Evolutionary conservation across 2,888 invertebrate species (phyloP).

Genomic region (Thymelicus sylvestris): DNA sequence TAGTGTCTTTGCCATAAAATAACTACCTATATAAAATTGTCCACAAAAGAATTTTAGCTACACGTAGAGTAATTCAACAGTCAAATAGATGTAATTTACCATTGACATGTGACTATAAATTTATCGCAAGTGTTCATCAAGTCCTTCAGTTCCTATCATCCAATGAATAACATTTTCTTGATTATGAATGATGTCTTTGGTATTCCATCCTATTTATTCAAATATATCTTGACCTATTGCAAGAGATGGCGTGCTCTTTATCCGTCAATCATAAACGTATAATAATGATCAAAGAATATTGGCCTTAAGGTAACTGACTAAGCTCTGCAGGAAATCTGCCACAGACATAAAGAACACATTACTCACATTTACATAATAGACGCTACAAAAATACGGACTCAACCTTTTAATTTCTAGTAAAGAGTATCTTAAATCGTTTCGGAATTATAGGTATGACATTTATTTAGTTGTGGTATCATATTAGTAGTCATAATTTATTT

Average conservation of each 20-base stretch:
- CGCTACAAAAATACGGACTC: too few relatives aligned
- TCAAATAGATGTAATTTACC: too few relatives aligned
- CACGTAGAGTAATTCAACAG: neutral
- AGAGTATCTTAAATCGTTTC: too few relatives aligned
- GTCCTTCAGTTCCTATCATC: slow-evolving; percentile 8
- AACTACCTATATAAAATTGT: too few relatives aligned
- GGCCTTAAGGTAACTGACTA: slow-evolving; percentile 25
- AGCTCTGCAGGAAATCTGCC: neutral
- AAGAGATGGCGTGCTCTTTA: slow-evolving; percentile 10
- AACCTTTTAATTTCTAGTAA: too few relatives aligned
- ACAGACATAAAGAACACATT: neutral
- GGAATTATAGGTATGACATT: too few relatives aligned
- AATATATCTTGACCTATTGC: slow-evolving; percentile 39
- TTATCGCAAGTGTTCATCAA: neutral
- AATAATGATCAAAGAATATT: slow-evolving; percentile 16
- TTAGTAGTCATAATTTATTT: too few relatives aligned
- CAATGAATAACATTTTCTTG: slow-evolving; percentile 37
- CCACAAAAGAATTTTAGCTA: too few relatives aligned
- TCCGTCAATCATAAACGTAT: slow-evolving; percentile 27
- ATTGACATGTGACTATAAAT: neutral
- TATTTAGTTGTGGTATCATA: too few relatives aligned
- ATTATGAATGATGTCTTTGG: slow-evolving; percentile 45
- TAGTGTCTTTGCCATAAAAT: too few relatives aligned
- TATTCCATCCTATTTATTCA: slow-evolving; percentile 34
- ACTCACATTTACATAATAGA: too few relatives aligned